Base-by-base conservation (phyloP, 2,888 invertebrate species). In the Chrysomela aeneicollis region DNA sequence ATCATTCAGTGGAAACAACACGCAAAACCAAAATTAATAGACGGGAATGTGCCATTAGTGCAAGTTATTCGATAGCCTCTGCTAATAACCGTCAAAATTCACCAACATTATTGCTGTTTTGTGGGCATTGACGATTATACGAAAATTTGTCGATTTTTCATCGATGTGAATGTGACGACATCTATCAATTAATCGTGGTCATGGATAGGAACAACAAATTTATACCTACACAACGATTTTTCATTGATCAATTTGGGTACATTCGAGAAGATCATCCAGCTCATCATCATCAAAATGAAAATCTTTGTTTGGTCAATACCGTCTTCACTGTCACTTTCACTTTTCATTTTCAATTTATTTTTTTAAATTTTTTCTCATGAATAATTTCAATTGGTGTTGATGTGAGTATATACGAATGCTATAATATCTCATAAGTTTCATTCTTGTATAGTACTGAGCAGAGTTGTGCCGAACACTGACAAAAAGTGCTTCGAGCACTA, bases 11-110 rank as follows among this genome's bases (percentile, higher is more conserved):
- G 50, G 51, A 53, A 10, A 32, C 63, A 10, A 32, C 63, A 66
- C 60, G 63, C 63, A 61, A 63, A 66, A 66, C 67, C 64, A 46
- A 58, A 67, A 67, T 67, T 67, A 67, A 67, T 67, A 53, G 64
- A 60, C 64, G 57, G n/a, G 58, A 64, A 64, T 64, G 62, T 35
- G 57, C 50, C 51, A 59, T 64, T 67, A 59, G 63, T 57, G 60
- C 62, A 42, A 63, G 62, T 63, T 64, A 63, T 64, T 67, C 59
- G 57, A 67, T 67, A 53, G 57, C 54, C 47, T 22, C 57, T 49
- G 62, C 64, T 64, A 67, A 67, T 67, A 64, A 63, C 59, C 62
- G 64, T 64, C 66, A 66, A 64, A 68, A 61, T 58, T 32, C 42
- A 63, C 49, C 60, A 37, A 46, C 46, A n/a, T 19, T 21, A 46